A percentile compares a stretch with the other conserved stretches of the same genome.
These are phyloP conservation scores for Cassiopea andromeda DNA, from an alignment of 30 jellyfish, hydroid and myxozoan genomes.

Conservation along the genomic window DNA sequence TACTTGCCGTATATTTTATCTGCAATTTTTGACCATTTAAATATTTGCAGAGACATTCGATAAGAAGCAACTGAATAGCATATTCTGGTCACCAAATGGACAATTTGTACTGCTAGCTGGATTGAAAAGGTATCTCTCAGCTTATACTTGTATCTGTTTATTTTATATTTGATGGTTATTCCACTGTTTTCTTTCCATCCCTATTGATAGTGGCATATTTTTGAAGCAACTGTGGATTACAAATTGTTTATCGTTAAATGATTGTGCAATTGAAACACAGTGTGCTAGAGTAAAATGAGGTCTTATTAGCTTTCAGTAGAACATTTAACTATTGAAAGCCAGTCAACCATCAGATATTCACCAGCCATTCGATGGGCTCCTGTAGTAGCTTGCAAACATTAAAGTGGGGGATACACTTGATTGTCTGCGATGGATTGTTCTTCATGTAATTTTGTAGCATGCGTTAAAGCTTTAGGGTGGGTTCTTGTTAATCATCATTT, in stretches of 20 bases:
- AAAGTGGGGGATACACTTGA: not conserved
- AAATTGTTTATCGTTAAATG: slow-evolving; percentile 2
- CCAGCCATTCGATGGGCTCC: not conserved
- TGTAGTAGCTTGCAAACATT: not conserved
- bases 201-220: not conserved
- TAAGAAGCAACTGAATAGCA: slow-evolving; percentile 81
- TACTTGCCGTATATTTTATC: too few species aligned
- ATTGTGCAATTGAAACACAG: not conserved
- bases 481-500: too few species aligned
- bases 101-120: slow-evolving; percentile 98
- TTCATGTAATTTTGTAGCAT: not conserved
- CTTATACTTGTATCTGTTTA: too few species aligned
- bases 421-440: not conserved
- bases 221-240: not conserved
- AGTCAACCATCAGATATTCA: slow-evolving; percentile 45
- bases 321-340: slow-evolving; percentile 36
- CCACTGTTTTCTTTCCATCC: too few species aligned
- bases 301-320: slow-evolving; percentile 50
- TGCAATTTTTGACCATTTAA: not conserved
- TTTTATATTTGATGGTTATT: too few species aligned
- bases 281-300: slow-evolving; percentile 59
- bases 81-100: slow-evolving; percentile 98
- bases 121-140: slow-evolving; percentile 65
- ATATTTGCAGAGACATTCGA: slow-evolving; percentile 72
- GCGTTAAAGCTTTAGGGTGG: too few species aligned